Base-by-base conservation (phyloP, 2,113 vertebrate species). In the Petroica traversi region DNA sequence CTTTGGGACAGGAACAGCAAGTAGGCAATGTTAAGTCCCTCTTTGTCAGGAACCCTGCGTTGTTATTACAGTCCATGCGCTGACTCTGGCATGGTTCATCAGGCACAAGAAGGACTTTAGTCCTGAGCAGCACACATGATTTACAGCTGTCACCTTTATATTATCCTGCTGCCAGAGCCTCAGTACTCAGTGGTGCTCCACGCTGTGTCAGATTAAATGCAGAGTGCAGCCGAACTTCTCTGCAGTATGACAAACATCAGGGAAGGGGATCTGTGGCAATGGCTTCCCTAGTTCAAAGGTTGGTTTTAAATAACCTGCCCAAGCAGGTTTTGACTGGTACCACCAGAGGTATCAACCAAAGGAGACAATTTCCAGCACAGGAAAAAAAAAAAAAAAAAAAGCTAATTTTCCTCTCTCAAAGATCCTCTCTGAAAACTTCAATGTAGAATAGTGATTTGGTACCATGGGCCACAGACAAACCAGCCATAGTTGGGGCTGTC, bases 91-190 rank as follows among this genome's bases (percentile, higher is more conserved):
- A 90, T 0, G 19, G 72, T 86, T 96, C 88, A 64, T 76, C 4
- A 9, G 46, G 31, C 78, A 66, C n/a, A 57, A 94, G 68, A 43
- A 45, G 89, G 63, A 90, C 78, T 90, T 94, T 55, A 64, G 59
- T 85, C 79, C 72, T n/a, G 51, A 79, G 72, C 68, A 91, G 59
- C 68, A 88, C 0, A 20, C 63, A 29, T 95, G 81, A 80, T 94
- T 94, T 97, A 83, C 66, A 76, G 84, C 86, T 87, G 66, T 79
- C 89, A 79, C 77, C 69, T 92, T 89, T 69, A 12, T 55, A 49
- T 85, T 74, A n/a, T 48, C 46, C 40, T 91, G 22, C 73, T 88
- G 33, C 59, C 57, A 77, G 46, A 57, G 68, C 43, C 63, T 74
- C 26, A 19, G 64, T 23, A 75, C 28, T 18, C 66, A 31, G 38